phyloP scores from a whole-genome alignment of 2,113 vertebrate species.

The Rattus rattus region DNA sequence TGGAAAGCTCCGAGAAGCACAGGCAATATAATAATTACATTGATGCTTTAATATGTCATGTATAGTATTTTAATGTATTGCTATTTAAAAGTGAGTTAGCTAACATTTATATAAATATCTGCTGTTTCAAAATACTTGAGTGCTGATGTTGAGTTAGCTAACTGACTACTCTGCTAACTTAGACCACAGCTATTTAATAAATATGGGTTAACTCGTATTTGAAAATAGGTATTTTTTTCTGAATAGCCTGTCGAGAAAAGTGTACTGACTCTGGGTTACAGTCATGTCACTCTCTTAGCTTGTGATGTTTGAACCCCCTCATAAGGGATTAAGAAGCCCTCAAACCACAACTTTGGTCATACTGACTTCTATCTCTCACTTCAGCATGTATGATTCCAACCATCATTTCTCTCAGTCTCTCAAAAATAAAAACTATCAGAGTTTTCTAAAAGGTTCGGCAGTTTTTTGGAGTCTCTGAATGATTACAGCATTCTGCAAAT shows the following conservation, averaged over 20 bases:
- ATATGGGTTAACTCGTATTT: constrained; percentile 29
- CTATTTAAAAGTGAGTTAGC: constrained; percentile 51
- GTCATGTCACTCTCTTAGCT: constrained; percentile 12
- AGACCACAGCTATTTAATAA: background rate
- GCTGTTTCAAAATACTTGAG: constrained; percentile 16
- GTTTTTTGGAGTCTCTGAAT: constrained; percentile 92
- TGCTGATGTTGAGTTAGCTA: background rate
- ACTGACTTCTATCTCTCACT: constrained; percentile 25
- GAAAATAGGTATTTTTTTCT: constrained; percentile 52
- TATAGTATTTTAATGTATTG: constrained; percentile 36
- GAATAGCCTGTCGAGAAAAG: constrained; percentile 49
- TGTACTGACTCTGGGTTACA: background rate
- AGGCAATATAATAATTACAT: background rate
- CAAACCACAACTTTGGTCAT: background rate
- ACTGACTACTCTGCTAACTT: constrained; percentile 29
- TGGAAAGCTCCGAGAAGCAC: background rate
- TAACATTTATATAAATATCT: constrained; percentile 49
- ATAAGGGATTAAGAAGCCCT: background rate
- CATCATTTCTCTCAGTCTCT: constrained; percentile 45
- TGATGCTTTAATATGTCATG: constrained; percentile 12
- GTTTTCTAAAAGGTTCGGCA: constrained; percentile 88
- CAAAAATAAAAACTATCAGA: constrained; percentile 72
- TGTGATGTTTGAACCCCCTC: constrained; percentile 4
- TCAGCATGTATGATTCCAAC: constrained; percentile 65
- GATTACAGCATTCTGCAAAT: constrained; percentile 92